Evolutionary conservation across 2,888 invertebrate genomes (phyloP).

Genomic region (Dryococelus australis): DNA sequence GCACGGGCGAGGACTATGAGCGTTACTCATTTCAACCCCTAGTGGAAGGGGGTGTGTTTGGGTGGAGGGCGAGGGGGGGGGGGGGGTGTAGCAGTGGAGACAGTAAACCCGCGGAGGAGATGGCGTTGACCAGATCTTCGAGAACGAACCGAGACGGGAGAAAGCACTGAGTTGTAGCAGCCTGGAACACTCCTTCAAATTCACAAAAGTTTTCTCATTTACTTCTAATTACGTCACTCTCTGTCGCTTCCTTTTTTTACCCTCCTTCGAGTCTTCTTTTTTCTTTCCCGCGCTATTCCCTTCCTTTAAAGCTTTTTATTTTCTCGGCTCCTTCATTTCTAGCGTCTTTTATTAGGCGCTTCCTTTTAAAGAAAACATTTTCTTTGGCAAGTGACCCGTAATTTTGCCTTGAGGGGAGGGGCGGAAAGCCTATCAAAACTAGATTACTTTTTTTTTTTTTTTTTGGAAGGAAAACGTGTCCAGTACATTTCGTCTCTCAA

Average conservation of each 20-base stretch:
- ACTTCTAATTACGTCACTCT: constrained; percentile 34
- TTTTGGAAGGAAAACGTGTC: background rate
- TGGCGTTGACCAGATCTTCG: background rate
- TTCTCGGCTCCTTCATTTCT: constrained; percentile 7
- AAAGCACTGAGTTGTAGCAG: background rate
- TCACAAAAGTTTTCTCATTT: constrained; percentile 36
- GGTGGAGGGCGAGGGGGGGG: background rate
- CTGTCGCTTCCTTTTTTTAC: constrained; percentile 29
- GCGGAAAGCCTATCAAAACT: constrained; percentile 1
- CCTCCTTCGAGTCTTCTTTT: background rate
- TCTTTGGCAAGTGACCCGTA: background rate
- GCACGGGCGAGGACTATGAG: background rate
- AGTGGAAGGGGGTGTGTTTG: background rate
- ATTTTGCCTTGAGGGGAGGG: background rate
- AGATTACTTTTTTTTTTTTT: background rate
- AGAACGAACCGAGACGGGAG: background rate
- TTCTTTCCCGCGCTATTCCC: background rate
- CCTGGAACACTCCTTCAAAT: constrained; percentile 28
- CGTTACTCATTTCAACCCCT: constrained; percentile 10
- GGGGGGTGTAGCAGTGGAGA: background rate
- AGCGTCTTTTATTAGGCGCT: constrained; percentile 4
- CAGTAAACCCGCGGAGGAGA: background rate
- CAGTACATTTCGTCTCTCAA: no score
- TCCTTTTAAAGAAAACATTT: constrained; percentile 9
- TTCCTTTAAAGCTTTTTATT: constrained; percentile 13